Evolutionary conservation across 2,113 vertebrate genomes (phyloP).

Genomic region (Plecturocebus donacophilus): DNA sequence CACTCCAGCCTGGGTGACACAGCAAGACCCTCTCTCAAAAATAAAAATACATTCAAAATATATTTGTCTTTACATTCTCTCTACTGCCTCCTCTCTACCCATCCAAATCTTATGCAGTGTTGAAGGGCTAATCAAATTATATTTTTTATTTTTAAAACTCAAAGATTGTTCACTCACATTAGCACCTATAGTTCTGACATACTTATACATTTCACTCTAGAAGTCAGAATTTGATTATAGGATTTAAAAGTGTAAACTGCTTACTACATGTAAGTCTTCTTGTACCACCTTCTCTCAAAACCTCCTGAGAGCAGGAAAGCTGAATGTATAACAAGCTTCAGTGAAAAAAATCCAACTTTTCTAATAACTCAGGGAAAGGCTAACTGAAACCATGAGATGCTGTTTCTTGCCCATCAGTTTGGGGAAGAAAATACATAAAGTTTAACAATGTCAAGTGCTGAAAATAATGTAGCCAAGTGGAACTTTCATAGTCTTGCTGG

Average conservation of each 20-base stretch:
- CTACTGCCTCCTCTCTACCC: background rate
- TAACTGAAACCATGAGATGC: background rate
- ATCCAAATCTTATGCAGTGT: background rate
- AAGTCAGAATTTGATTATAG: background rate
- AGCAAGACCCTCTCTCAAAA: no score
- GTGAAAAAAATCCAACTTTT: background rate
- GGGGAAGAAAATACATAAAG: background rate
- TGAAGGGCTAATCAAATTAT: background rate
- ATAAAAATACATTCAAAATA: background rate
- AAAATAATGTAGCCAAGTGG: background rate
- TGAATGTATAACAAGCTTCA: background rate
- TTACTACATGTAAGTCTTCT: background rate
- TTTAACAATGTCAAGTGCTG: background rate
- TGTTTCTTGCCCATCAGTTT: background rate
- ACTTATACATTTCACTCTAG: background rate
- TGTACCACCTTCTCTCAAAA: slow-evolving; percentile 2
- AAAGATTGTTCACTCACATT: background rate
- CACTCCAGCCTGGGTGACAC: no score
- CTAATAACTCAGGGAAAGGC: background rate
- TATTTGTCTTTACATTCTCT: background rate
- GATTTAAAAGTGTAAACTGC: background rate
- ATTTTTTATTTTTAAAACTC: background rate
- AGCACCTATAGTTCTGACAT: background rate
- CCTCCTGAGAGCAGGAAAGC: background rate
- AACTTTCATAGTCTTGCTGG: background rate